Evolutionary conservation across 2,888 invertebrate genomes (phyloP), one percentile per base, ranked within the genome.

Genomic region (Spatulosminthurus flaviceps): DNA sequence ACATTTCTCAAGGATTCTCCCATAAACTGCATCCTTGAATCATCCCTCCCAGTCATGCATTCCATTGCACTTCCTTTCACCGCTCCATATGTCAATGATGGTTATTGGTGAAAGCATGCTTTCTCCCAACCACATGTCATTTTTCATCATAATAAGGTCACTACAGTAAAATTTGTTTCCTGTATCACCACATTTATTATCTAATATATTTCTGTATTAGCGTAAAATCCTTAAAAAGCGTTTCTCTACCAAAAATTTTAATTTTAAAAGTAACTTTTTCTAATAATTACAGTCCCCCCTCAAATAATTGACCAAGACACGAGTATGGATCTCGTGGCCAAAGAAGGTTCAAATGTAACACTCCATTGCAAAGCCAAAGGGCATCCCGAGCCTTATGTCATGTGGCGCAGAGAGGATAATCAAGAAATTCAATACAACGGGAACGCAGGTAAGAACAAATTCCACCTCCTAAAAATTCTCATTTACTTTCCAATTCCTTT

Each of bases 331-430:
- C 94, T 96, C 92, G 95, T 95, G 34, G 95, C 96, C 4, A 90
- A 95, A 22, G 96, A 96, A 89, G 93, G 94, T 19, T 93, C 93
- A 75, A 95, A 95, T 88, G 95, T 95, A 74, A 94, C 95, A 42
- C 90, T 96, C 88, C 92, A 92, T 83, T 96, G 96, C 88, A 93
- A 94, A 87, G 96, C 96, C 28, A 92, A 92, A 22, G 95, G 95
- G n/a, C 85, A 86, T 43, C 95, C 95, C 0, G 94, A 95, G 86
- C 96, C 96, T 19, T 95, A 95, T 88, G 95, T 96, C 84, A 95
- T 95, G 93, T 96, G 95, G 95, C 90, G 95, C 66, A 90, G 95
- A 60, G 95, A 95, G 88, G 95, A 96, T 86, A 94, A 94, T 79
- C 93, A 93, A 86, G 93, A 94, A 87, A 95, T 95, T 89, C 92